phyloP scores from a whole-genome alignment of 2,113 vertebrate genomes.

The Crotalus helleri region DNA sequence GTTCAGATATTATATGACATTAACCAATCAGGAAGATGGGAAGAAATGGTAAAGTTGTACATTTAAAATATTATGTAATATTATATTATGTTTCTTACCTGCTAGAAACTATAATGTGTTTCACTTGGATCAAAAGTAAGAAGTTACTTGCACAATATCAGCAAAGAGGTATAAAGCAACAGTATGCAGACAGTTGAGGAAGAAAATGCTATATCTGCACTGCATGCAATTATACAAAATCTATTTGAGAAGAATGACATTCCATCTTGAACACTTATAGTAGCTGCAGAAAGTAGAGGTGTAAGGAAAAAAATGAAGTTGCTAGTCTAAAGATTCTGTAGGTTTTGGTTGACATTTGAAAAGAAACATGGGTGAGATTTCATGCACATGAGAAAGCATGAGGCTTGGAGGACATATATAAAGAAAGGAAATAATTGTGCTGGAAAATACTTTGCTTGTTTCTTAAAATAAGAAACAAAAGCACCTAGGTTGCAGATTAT shows the following conservation, averaged over 20 bases:
- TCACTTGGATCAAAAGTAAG: not conserved
- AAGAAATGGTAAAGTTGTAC: not conserved
- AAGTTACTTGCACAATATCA: not conserved
- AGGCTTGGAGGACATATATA: not conserved
- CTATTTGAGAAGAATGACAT: not conserved
- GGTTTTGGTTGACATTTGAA: not conserved
- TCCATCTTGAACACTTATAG: not conserved
- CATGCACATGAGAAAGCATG: not conserved
- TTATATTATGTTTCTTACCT: not conserved
- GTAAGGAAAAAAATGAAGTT: not conserved
- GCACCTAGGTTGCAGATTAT: not conserved
- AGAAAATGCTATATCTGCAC: not conserved
- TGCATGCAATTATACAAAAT: not conserved
- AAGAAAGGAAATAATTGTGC: not conserved
- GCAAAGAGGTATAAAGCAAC: not conserved
- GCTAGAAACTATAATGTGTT: not conserved
- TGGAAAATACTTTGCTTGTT: not conserved
- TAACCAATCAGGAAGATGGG: not conserved
- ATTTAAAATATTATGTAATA: not conserved
- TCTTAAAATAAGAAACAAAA: not conserved
- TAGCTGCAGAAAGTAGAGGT: not conserved
- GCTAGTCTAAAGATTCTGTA: not conserved
- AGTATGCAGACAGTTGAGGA: not conserved
- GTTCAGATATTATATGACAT: not conserved
- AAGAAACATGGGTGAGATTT: not conserved